Evolutionary conservation across 2,797 vertebrate genomes (phyloP).

Genomic region (Manis crassicaudata): DNA sequence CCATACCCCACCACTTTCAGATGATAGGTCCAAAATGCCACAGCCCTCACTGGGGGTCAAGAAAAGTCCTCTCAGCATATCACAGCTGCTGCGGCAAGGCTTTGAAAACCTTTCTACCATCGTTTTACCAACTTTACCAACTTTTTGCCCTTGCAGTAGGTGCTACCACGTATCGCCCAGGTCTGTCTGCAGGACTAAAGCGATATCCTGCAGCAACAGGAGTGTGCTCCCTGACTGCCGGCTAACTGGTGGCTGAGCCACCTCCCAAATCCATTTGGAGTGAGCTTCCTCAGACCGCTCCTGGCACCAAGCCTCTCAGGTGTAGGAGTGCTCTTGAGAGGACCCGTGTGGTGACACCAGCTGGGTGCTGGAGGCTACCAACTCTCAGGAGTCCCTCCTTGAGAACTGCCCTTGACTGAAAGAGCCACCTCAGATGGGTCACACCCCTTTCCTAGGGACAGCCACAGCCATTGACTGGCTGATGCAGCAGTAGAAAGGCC

Average conservation of each 20-base stretch:
- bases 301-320: background rate
- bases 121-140: no score
- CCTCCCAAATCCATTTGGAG: background rate
- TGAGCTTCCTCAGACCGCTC: background rate
- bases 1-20: background rate
- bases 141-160: background rate
- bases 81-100: background rate
- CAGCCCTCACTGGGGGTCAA: background rate
- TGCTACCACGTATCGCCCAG: background rate
- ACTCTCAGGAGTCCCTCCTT: background rate
- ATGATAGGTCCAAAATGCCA: background rate
- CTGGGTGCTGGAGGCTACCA: background rate
- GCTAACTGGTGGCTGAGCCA: background rate
- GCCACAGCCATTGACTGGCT: background rate
- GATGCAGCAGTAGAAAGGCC: background rate
- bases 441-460: background rate
- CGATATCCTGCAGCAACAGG: no score
- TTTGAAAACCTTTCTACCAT: background rate
- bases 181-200: background rate
- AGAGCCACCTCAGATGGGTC: background rate
- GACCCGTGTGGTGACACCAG: background rate
- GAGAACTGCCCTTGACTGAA: background rate
- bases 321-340: background rate
- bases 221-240: background rate
- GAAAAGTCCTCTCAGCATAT: background rate